Evolutionary conservation across 2,888 invertebrate genomes (phyloP), one percentile per base, ranked within the genome.

Genomic region (Mythimna albipuncta): DNA sequence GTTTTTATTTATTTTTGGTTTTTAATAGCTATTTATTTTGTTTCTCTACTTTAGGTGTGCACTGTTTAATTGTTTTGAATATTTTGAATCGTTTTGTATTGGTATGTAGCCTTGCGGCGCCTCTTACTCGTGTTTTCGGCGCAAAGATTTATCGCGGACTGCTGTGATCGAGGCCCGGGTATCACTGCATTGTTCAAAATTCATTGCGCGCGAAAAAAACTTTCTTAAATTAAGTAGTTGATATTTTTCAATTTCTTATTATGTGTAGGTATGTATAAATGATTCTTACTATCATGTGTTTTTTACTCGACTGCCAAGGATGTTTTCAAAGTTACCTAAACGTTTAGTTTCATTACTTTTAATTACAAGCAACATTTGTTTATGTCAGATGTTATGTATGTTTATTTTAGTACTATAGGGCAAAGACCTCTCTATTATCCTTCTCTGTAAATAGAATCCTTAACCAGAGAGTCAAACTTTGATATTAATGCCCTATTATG

Each of bases 71-170:
- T 26, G n/a, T 6, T 41, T 58, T 35, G 16, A 32, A 16, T 0
- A 1, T n/a, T n/a, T 35, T 0, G 13, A 19, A 35, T 6, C 11
- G 19, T 21, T 44, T 52, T 6, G 10, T 71, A n/a, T 2, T 7
- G 21, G 0, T n/a, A 59, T 44, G 44, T 4, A 11, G 21, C 21
- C 9, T 21, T 50, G 41, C 50, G 50, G 32, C 52, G 50, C 41
- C 41, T 52, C 0, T 21, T 59, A 32, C 10, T 38, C 72, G 59
- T 71, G 41, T 52, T 59, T 52, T 21, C 52, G 21, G 44, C 62
- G 62, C 62, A 44, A 62, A 62, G 44, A 62, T 44, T 26, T 62
- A 62, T 26, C 62, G 52, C n/a, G 64, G 64, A 64, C 64, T 64
- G 64, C 50, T 64, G 64, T 35, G 64, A 64, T 52, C 52, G 11